Evolutionary conservation across 1,140 invertebrate species (phyloP).

Genomic region (Bombus affinis): DNA sequence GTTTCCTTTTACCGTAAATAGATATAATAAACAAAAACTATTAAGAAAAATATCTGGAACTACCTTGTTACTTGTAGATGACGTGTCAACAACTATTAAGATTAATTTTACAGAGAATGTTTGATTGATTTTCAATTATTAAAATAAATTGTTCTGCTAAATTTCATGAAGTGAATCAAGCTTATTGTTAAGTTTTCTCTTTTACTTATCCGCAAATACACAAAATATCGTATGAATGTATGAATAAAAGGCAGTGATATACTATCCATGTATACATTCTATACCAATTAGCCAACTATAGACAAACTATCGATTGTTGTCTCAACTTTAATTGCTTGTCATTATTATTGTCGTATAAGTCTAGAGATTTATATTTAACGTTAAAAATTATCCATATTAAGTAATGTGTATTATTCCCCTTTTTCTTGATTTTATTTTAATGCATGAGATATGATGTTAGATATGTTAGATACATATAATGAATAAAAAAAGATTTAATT

Average conservation of each 20-base stretch:
- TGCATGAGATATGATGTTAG: background rate
- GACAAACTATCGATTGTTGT: background rate
- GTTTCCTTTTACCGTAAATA: background rate
- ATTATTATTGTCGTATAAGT: no score
- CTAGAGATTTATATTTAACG: background rate
- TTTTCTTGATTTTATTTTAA: background rate
- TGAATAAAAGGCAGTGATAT: background rate
- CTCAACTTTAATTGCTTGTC: background rate
- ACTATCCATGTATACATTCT: no score
- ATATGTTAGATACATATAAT: no score
- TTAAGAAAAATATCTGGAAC: background rate
- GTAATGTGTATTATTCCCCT: background rate
- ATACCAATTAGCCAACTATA: no score
- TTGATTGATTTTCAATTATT: background rate
- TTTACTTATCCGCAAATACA: background rate
- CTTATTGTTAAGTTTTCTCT: background rate
- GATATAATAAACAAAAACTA: background rate
- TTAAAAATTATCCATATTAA: background rate
- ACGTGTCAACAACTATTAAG: background rate
- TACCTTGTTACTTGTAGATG: background rate
- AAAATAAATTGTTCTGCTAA: background rate
- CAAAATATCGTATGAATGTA: background rate
- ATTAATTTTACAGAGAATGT: background rate
- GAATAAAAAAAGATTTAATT: no score
- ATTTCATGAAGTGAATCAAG: background rate